Conservation (phyloP, 2,113 vertebrate genomes). For the Aegithalos caudatus region DNA sequence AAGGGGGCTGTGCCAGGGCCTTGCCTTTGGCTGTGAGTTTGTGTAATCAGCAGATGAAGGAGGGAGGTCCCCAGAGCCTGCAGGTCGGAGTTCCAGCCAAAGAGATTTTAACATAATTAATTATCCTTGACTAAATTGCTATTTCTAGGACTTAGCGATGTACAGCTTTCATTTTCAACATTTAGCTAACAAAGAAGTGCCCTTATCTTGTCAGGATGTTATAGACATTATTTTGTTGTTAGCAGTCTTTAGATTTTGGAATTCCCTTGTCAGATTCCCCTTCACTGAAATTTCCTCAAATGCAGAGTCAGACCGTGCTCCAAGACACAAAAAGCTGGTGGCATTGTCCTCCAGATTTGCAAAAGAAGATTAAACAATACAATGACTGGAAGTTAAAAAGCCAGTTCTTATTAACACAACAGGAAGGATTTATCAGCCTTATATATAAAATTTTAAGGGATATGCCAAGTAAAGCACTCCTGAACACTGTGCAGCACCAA, state of each 20-base stretch:
- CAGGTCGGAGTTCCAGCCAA: not conserved
- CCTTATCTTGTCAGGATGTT: not conserved
- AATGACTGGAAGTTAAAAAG: not conserved
- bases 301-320: not conserved
- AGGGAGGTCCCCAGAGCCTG: not conserved
- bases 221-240: not conserved
- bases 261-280: not conserved
- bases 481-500: not conserved
- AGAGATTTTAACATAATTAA: not conserved
- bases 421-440: not conserved
- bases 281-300: not conserved
- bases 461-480: not conserved
- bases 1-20: no score
- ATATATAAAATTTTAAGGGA: not conserved
- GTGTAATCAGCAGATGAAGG: not conserved
- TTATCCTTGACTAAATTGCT: not conserved
- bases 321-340: not conserved
- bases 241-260: not conserved
- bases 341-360: not conserved
- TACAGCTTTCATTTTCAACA: not conserved
- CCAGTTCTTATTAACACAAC: not conserved
- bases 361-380: not conserved
- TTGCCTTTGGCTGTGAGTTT: not conserved
- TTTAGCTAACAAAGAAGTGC: not conserved
- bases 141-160: not conserved